A percentile compares a stretch with the other conserved stretches of the same genome.
These are phyloP conservation scores for Puffinus mauretanicus DNA, from an alignment of 2,113 vertebrate genomes.

Conservation along the genomic window DNA sequence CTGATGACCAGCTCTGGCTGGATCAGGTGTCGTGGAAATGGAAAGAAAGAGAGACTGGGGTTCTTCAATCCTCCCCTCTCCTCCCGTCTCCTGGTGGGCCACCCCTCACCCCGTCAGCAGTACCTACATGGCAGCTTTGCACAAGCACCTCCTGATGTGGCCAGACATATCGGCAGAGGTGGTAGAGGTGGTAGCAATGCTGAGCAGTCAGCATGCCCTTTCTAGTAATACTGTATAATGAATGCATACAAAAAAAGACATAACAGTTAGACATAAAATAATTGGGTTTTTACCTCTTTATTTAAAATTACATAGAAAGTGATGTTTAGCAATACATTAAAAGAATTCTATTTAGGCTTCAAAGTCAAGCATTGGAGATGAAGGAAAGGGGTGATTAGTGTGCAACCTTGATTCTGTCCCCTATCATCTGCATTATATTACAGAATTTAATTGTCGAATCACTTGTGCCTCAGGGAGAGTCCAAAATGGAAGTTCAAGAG, in stretches of 20 bases:
- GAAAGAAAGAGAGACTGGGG: neutral
- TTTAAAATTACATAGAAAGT: neutral
- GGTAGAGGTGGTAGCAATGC: too few relatives aligned
- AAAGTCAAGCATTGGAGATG: neutral
- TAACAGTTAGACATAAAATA: neutral
- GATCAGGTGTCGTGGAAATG: neutral
- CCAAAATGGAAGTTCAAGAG: constrained; percentile 9
- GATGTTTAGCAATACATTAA: neutral
- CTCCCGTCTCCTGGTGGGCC: neutral
- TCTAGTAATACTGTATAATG: neutral
- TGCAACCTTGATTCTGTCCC: constrained; percentile 7
- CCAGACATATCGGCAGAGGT: rapidly evolving
- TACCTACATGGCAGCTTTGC: neutral
- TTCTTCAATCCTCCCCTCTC: neutral
- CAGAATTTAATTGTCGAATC: neutral
- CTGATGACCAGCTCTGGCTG: neutral
- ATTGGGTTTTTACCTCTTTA: neutral
- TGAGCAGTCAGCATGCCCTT: rapidly evolving
- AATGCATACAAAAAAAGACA: neutral
- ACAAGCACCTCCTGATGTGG: neutral
- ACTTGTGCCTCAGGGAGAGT: neutral
- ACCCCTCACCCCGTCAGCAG: neutral
- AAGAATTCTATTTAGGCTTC: constrained; percentile 22
- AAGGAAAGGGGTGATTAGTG: constrained; percentile 1
- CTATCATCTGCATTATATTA: neutral